These are phyloP conservation scores for Otocyon megalotis DNA, from an alignment of 2,113 vertebrate genomes.

Conservation along the genomic window DNA sequence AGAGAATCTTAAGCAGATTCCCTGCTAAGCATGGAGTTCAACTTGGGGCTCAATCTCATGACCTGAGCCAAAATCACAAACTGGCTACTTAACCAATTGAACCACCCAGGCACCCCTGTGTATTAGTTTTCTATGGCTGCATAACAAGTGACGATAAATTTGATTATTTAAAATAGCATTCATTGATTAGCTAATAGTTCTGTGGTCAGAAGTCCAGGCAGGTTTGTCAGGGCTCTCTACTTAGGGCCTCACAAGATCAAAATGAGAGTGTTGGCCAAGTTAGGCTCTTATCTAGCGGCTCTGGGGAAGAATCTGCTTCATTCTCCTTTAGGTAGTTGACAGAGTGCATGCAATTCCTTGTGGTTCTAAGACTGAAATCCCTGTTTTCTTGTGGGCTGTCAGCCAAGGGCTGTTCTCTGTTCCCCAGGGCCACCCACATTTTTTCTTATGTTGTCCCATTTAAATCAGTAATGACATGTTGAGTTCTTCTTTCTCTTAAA, in stretches of 20 bases:
- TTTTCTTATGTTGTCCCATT: background rate
- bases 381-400: background rate
- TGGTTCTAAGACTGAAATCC: background rate
- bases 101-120: background rate
- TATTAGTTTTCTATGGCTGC: background rate
- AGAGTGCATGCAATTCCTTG: background rate
- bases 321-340: background rate
- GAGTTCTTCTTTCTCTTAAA: background rate
- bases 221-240: background rate
- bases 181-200: background rate
- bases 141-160: slow-evolving; percentile 6
- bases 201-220: slow-evolving; percentile 15
- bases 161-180: background rate
- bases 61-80: background rate
- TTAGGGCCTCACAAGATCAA: background rate
- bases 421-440: background rate
- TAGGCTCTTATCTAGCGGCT: background rate
- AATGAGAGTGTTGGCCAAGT: background rate
- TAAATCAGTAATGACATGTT: background rate
- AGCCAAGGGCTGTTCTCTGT: background rate
- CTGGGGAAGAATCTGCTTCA: background rate
- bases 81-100: background rate
- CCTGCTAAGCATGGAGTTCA: background rate
- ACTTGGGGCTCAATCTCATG: background rate
- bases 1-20: background rate